Evolutionary conservation across 2,797 vertebrate genomes (phyloP), one percentile per base, ranked within the genome.

Genomic region (Notoglanidium macrostoma): DNA sequence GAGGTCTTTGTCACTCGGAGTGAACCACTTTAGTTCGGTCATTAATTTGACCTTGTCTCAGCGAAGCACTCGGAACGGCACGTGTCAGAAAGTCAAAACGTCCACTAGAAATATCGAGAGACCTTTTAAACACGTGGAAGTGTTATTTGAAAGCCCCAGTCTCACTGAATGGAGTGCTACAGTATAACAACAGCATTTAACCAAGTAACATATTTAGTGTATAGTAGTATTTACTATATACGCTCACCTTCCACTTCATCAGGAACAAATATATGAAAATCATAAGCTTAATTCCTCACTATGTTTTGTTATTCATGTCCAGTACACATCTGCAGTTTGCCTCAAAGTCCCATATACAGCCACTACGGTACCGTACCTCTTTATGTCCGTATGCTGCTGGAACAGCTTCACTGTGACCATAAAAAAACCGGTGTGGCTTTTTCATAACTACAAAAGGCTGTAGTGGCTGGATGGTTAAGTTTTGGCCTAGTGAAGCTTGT

Each of bases 11-110:
- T 88, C 91, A 88, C 92, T 92, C 90, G 89, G 89, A 91, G 89
- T 67, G 86, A 89, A 90, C 51, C 83, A 86, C 91, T 94, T 93
- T 94, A 94, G 94, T 1, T 87, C 86, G 44, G 90, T 89, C 93
- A 92, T 95, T 95, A 93, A 92, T 90, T 95, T 91, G 76, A 86
- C 92, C 89, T 87, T 93, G 89, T 89, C 86, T 91, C 90, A 81
- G 68, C 87, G 61, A 87, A 49, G 88, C 91, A 90, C 90, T 92
- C 81, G 92, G 91, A 95, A 95, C 93, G 93, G 93, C 92, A 92
- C 65, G 2, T 7, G 17, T 19, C 29, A 54, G 49, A 35, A 40
- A 55, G 29, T 32, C 54, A 21, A 78, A 78, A 76, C 3, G 10
- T 79, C 32, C 32, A 79, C 9, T 12, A 79, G 17, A 17, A 23